Evolutionary conservation across 2,888 invertebrate species (phyloP), one percentile per base, ranked within the genome.

Genomic region (Lepidonotus clava): DNA sequence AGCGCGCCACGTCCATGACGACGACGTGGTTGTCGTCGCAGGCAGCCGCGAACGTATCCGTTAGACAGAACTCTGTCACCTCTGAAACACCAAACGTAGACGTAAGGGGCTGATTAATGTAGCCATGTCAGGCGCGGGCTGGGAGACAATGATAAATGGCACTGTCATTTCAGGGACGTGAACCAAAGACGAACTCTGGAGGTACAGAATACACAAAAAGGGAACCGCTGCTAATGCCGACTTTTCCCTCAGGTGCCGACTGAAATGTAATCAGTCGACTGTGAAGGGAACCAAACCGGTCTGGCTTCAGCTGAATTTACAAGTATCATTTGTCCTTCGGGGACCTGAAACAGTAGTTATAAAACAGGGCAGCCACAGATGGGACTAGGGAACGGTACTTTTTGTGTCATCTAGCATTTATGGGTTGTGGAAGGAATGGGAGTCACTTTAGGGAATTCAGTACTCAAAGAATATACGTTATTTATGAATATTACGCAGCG

Each of bases 1-100:
- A 85, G 38, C 40, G 24, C 14, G 85, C 85, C n/a, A 32, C 46
- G 85, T 85, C 46, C 46, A 85, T 41, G 46, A 85, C 67, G 41
- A 85, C 67, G 11, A 85, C 85, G 38, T 71, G 41, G 76, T 71
- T n/a, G 24, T 40, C 46, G 40, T 85, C 46, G 41, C 85, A 85
- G n/a, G 61, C 71, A 1, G 71, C 67, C 6, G 66, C 67, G 76
- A 85, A 85, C 21, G 66, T 71, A 38, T 85, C 85, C 41, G 85
- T 85, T 46, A 85, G 41, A 51, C 85, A 85, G 51, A 46, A 85
- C 24, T 85, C 85, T 36, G 61, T 76, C 51, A 67, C 85, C 4
- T 80, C 80, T 80, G 80, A 80, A 76, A 76, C 28, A 61, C 61
- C 61, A 61, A n/a, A n/a, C n/a, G n/a, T n/a, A n/a, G 28, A 61